Evolutionary conservation across 2,113 vertebrate species (phyloP).

Genomic region (Ondatra zibethicus): DNA sequence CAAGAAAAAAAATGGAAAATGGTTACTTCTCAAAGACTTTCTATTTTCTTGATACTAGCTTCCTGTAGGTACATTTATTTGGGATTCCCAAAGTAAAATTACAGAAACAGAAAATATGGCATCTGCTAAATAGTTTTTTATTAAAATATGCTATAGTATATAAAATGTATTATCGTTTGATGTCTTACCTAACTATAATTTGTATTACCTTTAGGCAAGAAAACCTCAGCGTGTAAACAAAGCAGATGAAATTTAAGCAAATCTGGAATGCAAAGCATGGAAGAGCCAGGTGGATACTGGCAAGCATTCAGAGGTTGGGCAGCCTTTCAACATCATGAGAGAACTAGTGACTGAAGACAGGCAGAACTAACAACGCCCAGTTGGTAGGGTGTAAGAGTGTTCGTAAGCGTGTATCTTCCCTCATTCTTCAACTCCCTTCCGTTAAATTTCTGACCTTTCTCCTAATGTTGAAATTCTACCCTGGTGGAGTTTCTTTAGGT

Average conservation of each 20-base stretch:
- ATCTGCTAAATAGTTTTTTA: not conserved
- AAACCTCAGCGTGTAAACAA: conserved; percentile 30
- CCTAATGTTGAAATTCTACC: not conserved
- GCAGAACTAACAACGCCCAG: not conserved
- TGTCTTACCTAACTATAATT: not conserved
- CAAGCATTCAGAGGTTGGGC: not conserved
- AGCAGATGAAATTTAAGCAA: conserved; percentile 3
- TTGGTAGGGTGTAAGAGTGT: not conserved
- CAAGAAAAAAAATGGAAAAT: not conserved
- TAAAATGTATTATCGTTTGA: too few relatives aligned
- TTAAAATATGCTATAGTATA: too few relatives aligned
- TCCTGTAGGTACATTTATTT: not conserved
- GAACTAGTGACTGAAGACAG: not conserved
- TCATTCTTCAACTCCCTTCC: not conserved
- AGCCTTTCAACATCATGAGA: not conserved
- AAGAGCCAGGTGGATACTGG: not conserved
- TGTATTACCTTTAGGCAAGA: conserved; percentile 51
- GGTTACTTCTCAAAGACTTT: not conserved
- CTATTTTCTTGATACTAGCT: not conserved
- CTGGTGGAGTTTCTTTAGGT: not conserved
- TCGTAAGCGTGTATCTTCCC: not conserved
- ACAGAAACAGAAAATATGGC: conserved; percentile 32
- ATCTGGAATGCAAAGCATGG: not conserved
- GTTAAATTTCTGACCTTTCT: not conserved
- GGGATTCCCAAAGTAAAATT: not conserved